These are phyloP conservation scores for Xanthostigma xanthostigma DNA, from an alignment of 2,888 invertebrate genomes.

Conservation along the genomic window DNA sequence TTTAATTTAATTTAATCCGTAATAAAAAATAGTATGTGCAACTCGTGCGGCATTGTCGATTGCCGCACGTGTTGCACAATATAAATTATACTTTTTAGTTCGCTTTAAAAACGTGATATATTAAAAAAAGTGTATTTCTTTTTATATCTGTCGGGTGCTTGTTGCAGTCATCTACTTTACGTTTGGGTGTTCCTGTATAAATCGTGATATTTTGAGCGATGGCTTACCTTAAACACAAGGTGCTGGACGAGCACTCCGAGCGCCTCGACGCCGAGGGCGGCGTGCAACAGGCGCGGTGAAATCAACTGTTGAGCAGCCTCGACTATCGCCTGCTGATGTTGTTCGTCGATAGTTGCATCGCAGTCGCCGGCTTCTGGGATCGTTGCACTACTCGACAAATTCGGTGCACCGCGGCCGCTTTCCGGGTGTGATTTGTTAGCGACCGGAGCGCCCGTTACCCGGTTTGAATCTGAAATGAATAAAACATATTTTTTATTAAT, in stretches of 20 bases:
- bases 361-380: constrained; percentile 27
- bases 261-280: constrained; percentile 62
- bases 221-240: constrained; percentile 59
- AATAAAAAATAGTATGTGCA: too few relatives aligned
- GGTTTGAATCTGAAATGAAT: constrained; percentile 29
- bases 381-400: constrained; percentile 13
- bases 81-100: too few relatives aligned
- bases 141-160: too few relatives aligned
- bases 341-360: constrained; percentile 23
- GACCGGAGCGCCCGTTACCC: constrained; percentile 20
- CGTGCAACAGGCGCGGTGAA: constrained; percentile 24
- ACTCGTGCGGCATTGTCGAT: too few relatives aligned
- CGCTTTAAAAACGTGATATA: too few relatives aligned
- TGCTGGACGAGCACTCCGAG: constrained; percentile 74
- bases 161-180: not conserved
- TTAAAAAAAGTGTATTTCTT: too few relatives aligned
- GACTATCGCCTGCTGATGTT: not conserved
- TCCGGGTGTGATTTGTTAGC: not conserved
- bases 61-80: too few relatives aligned
- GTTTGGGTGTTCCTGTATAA: not conserved
- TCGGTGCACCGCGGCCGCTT: constrained; percentile 21
- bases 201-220: not conserved
- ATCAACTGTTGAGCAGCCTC: constrained; percentile 13
- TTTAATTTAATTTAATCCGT: too few relatives aligned
- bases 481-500: constrained; percentile 1